Evolutionary conservation across 2,797 vertebrate species (phyloP), one percentile per base, ranked within the genome.

Genomic region (Hephaestus fuliginosus): DNA sequence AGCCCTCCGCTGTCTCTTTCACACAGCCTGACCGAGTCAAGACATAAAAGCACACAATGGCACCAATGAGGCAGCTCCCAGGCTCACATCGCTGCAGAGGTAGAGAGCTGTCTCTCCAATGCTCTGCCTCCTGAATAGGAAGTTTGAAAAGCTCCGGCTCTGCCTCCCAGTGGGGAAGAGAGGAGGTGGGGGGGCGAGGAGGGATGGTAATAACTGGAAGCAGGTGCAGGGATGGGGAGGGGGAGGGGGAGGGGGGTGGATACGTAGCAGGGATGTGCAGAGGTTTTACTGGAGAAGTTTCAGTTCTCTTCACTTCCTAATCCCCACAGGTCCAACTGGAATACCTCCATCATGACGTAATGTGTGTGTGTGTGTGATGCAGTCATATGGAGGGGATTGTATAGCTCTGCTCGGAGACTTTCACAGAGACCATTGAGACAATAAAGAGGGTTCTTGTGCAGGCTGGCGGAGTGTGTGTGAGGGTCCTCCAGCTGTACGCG

Each of bases 271-370:
- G 84, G 92, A 95, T 93, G 76, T 80, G 74, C 70, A 70, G 87
- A 85, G 91, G 87, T 93, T 95, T 94, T 64, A 91, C 92, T 92
- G 70, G 76, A 80, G 92, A 75, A 70, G 67, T 80, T 80, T 91
- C 92, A 91, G 84, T 82, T 85, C 90, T 95, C 72, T 73, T 51
- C 69, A 75, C 58, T 79, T 80, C 58, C 92, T 95, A 94, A 96
- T 95, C 94, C 94, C 92, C 60, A 41, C 72, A 89, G 89, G 94
- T 93, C 93, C 88, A 57, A 92, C 83, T 87, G 89, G 89, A 95
- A 95, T 96, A 92, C 85, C 94, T 96, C 93, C 86, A 75, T 79
- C 87, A 92, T 94, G 95, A 96, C 88, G 91, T 93, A 94, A 96
- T 93, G 85, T 86, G 90, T 89, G 44, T 55, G n/a, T 63, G 51